Conservation (phyloP, 1,140 invertebrate genomes). For the Zeugodacus cucurbitae region DNA sequence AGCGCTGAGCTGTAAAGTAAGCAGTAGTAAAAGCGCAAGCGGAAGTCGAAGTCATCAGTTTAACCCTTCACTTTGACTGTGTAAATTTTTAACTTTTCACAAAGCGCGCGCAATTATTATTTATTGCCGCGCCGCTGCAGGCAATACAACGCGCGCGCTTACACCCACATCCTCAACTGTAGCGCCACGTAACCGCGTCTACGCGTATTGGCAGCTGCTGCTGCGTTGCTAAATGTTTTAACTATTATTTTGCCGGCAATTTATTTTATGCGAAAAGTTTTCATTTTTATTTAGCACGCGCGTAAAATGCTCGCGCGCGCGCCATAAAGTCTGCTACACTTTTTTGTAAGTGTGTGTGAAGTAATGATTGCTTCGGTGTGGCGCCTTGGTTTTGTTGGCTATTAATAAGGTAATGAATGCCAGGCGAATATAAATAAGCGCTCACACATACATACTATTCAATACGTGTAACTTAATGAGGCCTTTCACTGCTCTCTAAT, state of each 20-base stretch:
- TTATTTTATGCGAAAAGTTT: constrained; percentile 39
- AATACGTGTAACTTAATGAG: not conserved
- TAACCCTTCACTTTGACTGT: not conserved
- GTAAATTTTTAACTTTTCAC: constrained; percentile 31
- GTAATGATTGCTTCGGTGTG: not conserved
- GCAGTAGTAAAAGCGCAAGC: not conserved
- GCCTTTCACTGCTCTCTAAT: constrained; percentile 20
- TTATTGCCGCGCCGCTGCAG: not conserved
- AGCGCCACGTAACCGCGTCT: not conserved
- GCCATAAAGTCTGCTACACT: not conserved
- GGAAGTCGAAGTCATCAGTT: not conserved
- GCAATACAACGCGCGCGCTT: not conserved
- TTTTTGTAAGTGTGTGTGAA: not conserved
- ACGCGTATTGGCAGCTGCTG: not conserved
- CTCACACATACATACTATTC: not conserved
- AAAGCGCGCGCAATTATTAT: constrained; percentile 26
- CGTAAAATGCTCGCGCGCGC: not conserved
- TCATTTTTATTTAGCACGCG: not conserved
- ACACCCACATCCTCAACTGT: not conserved
- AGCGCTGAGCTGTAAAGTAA: not conserved
- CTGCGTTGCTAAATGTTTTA: not conserved
- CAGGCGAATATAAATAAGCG: not conserved
- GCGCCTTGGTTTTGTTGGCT: not conserved
- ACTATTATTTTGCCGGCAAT: constrained; percentile 32
- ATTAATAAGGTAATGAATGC: not conserved